Conservation (phyloP, 2,113 vertebrate genomes). For the Tychaedon coryphoeus region DNA sequence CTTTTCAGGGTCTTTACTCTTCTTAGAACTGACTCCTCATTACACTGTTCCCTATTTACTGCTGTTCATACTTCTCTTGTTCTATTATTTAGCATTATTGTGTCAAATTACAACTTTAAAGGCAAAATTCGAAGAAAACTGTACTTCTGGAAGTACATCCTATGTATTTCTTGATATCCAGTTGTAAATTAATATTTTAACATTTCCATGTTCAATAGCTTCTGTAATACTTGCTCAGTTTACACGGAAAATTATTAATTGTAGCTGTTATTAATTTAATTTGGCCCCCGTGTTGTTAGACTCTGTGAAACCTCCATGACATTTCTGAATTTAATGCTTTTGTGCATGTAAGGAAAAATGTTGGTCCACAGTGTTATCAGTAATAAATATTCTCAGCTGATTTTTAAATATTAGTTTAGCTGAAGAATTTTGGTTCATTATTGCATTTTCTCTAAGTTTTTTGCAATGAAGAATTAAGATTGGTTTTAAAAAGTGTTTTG, state of each 20-base stretch:
- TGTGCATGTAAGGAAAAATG: background rate
- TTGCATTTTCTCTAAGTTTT: background rate
- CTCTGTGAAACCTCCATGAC: background rate
- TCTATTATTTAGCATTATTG: background rate
- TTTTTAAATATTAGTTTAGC: background rate
- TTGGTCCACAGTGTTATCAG: background rate
- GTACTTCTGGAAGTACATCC: background rate
- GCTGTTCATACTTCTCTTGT: background rate
- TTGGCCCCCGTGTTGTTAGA: background rate
- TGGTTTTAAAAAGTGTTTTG: background rate
- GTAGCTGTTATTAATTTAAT: background rate
- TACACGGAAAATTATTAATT: background rate
- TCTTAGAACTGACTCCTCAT: background rate
- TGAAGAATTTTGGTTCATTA: background rate
- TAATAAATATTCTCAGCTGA: background rate
- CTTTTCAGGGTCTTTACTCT: background rate
- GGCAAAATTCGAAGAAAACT: background rate
- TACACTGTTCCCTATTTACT: background rate
- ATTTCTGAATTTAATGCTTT: background rate
- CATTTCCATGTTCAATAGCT: background rate
- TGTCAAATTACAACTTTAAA: background rate
- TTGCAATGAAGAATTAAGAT: background rate
- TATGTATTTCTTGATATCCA: background rate
- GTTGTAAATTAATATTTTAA: background rate
- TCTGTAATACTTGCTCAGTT: background rate